Evolutionary conservation across 2,797 vertebrate genomes (phyloP).

Genomic region (Urophycis tenuis): DNA sequence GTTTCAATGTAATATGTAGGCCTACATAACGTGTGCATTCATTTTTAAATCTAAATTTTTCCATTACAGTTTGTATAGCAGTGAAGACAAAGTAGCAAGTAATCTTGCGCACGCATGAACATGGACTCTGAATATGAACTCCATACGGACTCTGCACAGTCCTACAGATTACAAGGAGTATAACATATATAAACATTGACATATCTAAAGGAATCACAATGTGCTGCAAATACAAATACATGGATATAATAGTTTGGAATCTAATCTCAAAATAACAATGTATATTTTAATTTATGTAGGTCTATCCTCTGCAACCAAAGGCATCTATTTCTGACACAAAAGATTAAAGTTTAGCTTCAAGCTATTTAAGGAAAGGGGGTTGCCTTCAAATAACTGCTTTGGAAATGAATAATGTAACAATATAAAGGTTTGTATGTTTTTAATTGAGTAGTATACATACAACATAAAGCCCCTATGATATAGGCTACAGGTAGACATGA

Average conservation of each 20-base stretch:
- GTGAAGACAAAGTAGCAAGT: background rate
- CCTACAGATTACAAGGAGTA: background rate
- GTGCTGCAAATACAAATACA: background rate
- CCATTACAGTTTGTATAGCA: too few relatives aligned
- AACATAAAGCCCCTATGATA: too few relatives aligned
- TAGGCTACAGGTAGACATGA: too few relatives aligned
- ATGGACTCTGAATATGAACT: background rate
- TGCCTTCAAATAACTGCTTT: background rate
- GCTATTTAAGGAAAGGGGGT: background rate
- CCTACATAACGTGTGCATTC: background rate
- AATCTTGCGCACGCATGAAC: background rate
- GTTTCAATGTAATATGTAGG: too few relatives aligned
- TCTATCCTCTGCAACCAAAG: background rate
- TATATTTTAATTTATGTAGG: background rate
- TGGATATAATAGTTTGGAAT: background rate
- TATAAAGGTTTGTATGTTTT: too few relatives aligned
- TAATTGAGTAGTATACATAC: too few relatives aligned
- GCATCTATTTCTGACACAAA: background rate
- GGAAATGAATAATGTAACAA: too few relatives aligned
- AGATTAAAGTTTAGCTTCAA: background rate
- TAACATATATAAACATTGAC: background rate
- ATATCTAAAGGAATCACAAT: background rate
- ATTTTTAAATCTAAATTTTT: background rate
- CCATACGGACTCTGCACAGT: slow-evolving; percentile 2
- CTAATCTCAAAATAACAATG: background rate